These are phyloP conservation scores for Spodoptera exigua DNA, from an alignment of 2,888 invertebrate genomes.

Conservation along the genomic window DNA sequence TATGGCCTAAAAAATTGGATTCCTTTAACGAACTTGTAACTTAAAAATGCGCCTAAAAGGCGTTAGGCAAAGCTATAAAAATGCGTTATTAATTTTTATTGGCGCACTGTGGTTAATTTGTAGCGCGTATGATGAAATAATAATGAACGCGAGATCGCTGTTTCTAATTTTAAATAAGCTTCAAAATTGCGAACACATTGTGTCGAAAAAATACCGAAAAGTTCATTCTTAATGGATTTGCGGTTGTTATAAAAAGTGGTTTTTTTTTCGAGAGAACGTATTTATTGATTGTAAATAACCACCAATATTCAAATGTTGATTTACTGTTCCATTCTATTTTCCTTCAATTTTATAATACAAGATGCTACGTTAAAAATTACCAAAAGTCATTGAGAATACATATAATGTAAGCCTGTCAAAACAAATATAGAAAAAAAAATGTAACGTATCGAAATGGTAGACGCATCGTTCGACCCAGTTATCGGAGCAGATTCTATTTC, in stretches of 20 bases:
- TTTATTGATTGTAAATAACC: no score
- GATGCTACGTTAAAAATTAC: neutral
- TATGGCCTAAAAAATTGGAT: no score
- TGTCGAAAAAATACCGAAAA: neutral
- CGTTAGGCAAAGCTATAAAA: slow-evolving; percentile 47
- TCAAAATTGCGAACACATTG: slow-evolving; percentile 1
- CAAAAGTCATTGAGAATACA: slow-evolving; percentile 4
- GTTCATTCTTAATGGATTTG: no score
- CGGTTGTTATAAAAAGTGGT: no score
- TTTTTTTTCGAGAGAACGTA: no score
- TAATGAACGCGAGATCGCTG: slow-evolving; percentile 31
- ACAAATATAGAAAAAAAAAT: slow-evolving; percentile 58
- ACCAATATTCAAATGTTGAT: no score
- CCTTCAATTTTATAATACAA: no score
- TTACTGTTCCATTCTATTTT: no score
- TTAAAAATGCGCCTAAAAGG: slow-evolving; percentile 26
- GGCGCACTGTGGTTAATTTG: slow-evolving; percentile 41
- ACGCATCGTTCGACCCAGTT: slow-evolving; percentile 83
- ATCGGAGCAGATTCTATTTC: slow-evolving; percentile 80
- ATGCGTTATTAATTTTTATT: slow-evolving; percentile 51
- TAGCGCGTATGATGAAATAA: slow-evolving; percentile 38
- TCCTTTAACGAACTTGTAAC: slow-evolving; percentile 26
- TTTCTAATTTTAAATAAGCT: slow-evolving; percentile 41
- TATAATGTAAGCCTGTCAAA: slow-evolving; percentile 47
- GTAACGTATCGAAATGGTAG: slow-evolving; percentile 64